Percentiles rank a stretch among this genome's conserved stretches.
Conservation (phyloP, 2,797 vertebrate genomes). For the Rhadinocentrus ornatus region DNA sequence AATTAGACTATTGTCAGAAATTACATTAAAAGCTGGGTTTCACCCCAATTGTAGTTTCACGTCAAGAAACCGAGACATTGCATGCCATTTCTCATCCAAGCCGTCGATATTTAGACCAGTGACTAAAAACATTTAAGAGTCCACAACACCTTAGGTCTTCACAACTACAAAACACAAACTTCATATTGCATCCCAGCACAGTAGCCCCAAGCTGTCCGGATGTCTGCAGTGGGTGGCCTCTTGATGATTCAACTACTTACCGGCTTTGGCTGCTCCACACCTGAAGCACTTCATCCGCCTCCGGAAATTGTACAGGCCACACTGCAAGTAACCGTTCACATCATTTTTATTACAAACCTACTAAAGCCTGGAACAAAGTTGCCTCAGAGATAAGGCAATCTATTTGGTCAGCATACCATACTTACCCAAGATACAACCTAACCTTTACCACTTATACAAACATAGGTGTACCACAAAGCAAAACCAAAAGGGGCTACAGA, state of each 20-base stretch:
- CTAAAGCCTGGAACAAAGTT: conserved; percentile 74
- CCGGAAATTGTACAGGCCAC: conserved; percentile 99
- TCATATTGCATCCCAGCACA: conserved; percentile 53
- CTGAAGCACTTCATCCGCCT: conserved; percentile 99
- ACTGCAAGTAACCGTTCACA: conserved; percentile 90
- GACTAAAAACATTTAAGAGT: conserved; percentile 25
- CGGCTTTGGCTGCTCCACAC: conserved; percentile 96
- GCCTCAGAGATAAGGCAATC: conserved; percentile 72
- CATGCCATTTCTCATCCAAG: conserved; percentile 39
- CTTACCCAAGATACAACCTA: conserved; percentile 70
- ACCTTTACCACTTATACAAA: conserved; percentile 50
- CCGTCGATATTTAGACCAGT: conserved; percentile 27
- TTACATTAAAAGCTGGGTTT: conserved; percentile 3
- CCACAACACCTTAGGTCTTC: conserved; percentile 19
- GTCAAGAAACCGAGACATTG: conserved; percentile 7
- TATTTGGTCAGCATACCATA: conserved; percentile 66
- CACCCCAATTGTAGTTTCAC: conserved; percentile 26
- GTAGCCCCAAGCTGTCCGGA: conserved; percentile 55
- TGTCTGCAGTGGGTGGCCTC: conserved; percentile 78
- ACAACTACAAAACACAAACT: conserved; percentile 50
- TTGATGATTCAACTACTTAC: conserved; percentile 85
- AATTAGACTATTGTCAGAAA: conserved; percentile 13
- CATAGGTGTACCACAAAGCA: conserved; percentile 30
- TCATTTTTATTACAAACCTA: conserved; percentile 84
- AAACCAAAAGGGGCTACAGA: conserved; percentile 36